Percentiles rank a stretch among this genome's conserved stretches.
These are phyloP conservation scores for Acromyrmex heyeri DNA, from an alignment of 1,140 invertebrate genomes.

Conservation along the genomic window DNA sequence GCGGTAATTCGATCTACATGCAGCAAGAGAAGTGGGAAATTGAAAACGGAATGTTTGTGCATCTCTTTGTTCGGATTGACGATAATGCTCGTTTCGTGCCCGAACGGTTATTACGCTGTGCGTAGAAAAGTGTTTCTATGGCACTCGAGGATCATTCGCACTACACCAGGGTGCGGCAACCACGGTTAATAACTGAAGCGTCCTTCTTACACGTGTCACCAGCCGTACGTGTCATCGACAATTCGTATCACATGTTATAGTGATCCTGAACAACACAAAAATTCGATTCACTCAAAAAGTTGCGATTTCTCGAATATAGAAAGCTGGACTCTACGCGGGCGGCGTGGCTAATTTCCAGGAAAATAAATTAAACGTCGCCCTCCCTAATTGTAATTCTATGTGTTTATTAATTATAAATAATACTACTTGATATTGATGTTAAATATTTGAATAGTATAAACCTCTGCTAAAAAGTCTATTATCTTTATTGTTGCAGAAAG, in stretches of 20 bases:
- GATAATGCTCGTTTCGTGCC: constrained; percentile 52
- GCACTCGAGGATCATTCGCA: constrained; percentile 12
- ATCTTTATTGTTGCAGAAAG: neutral
- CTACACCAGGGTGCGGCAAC: constrained; percentile 19
- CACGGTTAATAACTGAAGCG: constrained; percentile 5
- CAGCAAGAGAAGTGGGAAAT: constrained; percentile 27
- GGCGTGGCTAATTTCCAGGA: neutral
- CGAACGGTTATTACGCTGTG: constrained; percentile 15
- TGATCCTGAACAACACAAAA: constrained; percentile 11
- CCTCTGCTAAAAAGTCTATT: neutral
- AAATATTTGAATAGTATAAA: neutral
- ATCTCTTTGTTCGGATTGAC: constrained; percentile 22
- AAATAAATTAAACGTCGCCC: neutral
- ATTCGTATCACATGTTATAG: constrained; percentile 24
- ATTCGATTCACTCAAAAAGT: constrained; percentile 26
- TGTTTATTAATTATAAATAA: neutral
- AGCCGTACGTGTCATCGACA: constrained; percentile 16
- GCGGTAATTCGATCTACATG: neutral
- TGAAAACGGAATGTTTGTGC: constrained; percentile 52
- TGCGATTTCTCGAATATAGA: neutral
- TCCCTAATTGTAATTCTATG: neutral
- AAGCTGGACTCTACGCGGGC: neutral
- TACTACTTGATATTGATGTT: neutral
- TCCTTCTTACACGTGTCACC: constrained; percentile 26
- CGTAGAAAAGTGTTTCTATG: constrained; percentile 34